phyloP scores from a whole-genome alignment of 2,888 invertebrate species.

The Lasioglossum morio region DNA sequence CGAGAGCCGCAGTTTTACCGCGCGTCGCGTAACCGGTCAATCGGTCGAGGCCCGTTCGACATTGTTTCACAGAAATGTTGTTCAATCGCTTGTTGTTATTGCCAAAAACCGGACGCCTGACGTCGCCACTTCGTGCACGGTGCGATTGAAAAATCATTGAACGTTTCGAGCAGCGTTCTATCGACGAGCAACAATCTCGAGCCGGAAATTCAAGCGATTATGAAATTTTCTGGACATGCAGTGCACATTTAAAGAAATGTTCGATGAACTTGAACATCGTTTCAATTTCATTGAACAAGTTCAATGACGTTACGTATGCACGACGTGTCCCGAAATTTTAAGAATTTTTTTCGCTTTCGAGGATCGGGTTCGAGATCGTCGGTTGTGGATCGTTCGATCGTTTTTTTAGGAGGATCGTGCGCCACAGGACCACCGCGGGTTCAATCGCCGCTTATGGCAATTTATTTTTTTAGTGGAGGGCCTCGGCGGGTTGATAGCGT shows the following conservation, averaged over 20 bases:
- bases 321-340: not conserved
- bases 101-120: slow-evolving; percentile 24
- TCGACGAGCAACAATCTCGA: not conserved
- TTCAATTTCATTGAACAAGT: too few species aligned
- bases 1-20: not conserved
- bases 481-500: slow-evolving; percentile 24
- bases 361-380: not conserved
- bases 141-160: not conserved
- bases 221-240: not conserved
- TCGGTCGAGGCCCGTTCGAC: slow-evolving; percentile 19
- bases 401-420: not conserved
- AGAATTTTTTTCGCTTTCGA: not conserved
- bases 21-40: slow-evolving; percentile 14
- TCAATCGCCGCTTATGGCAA: slow-evolving; percentile 41
- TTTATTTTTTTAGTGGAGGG: slow-evolving; percentile 48
- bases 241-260: not conserved
- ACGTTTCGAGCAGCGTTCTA: not conserved
- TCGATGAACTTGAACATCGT: too few species aligned
- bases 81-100: slow-evolving; percentile 45
- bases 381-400: not conserved
- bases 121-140: not conserved
- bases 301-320: too few species aligned
- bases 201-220: not conserved
- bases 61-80: slow-evolving; percentile 36
- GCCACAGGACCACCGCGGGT: not conserved